A percentile compares a stretch with the other conserved stretches of the same genome.
Conservation (phyloP, 2,113 vertebrate genomes). For the Osmerus eperlanus region DNA sequence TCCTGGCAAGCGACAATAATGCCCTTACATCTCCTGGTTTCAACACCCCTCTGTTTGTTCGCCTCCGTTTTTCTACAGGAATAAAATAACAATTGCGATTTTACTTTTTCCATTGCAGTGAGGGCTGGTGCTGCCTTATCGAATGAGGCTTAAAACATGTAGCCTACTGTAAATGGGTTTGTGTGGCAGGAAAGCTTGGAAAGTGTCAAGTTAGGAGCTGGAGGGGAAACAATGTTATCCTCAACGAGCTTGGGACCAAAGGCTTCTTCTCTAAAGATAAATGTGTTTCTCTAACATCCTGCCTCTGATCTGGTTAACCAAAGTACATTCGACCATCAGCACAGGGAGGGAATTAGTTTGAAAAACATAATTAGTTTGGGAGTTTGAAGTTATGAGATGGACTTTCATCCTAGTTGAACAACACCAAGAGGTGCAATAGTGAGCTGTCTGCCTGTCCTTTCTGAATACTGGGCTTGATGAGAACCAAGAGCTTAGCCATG, state of each 20-base stretch:
- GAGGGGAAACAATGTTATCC: slow-evolving; percentile 62
- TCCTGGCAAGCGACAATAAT: slow-evolving; percentile 41
- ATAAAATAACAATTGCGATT: slow-evolving; percentile 61
- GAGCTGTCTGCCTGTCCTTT: no score
- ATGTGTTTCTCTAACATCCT: neutral
- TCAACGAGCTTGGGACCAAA: slow-evolving; percentile 57
- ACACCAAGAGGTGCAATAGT: no score
- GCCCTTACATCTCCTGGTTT: slow-evolving; percentile 33
- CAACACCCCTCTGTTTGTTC: slow-evolving; percentile 27
- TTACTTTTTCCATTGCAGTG: slow-evolving; percentile 53
- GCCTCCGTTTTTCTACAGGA: slow-evolving; percentile 34
- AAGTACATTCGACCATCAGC: no score
- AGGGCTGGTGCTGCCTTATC: slow-evolving; percentile 42
- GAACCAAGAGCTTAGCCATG: neutral
- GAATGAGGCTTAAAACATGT: slow-evolving; percentile 55
- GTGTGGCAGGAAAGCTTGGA: slow-evolving; percentile 38
- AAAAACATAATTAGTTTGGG: no score
- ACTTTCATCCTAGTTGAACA: no score
- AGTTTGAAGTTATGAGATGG: no score
- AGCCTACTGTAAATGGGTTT: slow-evolving; percentile 56
- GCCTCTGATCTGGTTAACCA: no score
- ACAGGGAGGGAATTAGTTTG: no score
- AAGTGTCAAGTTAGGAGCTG: slow-evolving; percentile 46
- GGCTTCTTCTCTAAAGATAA: slow-evolving; percentile 12
- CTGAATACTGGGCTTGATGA: no score